These are phyloP conservation scores for Virgularia gustaviana DNA, from an alignment of 92 coral and sea anemone genomes.

Conservation along the genomic window DNA sequence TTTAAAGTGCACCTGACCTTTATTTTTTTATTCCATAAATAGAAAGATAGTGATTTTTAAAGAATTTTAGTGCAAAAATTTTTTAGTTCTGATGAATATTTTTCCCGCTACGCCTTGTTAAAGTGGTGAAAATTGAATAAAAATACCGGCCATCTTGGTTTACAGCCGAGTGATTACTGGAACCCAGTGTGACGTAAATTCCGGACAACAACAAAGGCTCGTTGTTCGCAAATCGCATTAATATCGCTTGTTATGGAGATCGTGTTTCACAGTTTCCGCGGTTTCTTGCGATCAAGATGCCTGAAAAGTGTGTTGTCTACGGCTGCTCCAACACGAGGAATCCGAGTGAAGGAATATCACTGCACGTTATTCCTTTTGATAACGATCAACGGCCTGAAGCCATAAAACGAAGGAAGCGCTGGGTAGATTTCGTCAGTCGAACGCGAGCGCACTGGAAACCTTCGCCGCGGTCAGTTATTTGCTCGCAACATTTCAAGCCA, in stretches of 20 bases:
- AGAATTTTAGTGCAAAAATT: neutral
- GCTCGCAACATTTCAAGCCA: conserved; percentile 39
- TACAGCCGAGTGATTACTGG: conserved; percentile 4
- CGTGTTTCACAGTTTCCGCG: too few species aligned
- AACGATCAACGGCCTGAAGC: neutral
- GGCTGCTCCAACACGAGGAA: conserved; percentile 17
- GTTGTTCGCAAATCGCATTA: too few species aligned
- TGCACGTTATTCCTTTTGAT: conserved; percentile 11
- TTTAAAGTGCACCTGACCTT: conserved; percentile 6
- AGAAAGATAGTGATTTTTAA: conserved; percentile 1
- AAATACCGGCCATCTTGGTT: conserved; percentile 15
- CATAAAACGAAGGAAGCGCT: conserved; percentile 21
- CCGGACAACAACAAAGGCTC: conserved; percentile 23
- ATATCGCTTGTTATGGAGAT: too few species aligned
- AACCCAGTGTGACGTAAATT: conserved; percentile 3
- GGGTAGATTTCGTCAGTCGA: conserved; percentile 30
- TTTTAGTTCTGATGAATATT: neutral
- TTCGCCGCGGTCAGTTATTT: conserved; percentile 9
- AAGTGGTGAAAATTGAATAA: neutral
- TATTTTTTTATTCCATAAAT: neutral
- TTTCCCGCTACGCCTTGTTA: neutral
- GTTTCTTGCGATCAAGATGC: too few species aligned
- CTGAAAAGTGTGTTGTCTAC: conserved; percentile 21
- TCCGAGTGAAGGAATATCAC: conserved; percentile 8
- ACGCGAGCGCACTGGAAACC: conserved; percentile 29